phyloP scores from a whole-genome alignment of 2,113 vertebrate species.

The Grammomys dolichurus region DNA sequence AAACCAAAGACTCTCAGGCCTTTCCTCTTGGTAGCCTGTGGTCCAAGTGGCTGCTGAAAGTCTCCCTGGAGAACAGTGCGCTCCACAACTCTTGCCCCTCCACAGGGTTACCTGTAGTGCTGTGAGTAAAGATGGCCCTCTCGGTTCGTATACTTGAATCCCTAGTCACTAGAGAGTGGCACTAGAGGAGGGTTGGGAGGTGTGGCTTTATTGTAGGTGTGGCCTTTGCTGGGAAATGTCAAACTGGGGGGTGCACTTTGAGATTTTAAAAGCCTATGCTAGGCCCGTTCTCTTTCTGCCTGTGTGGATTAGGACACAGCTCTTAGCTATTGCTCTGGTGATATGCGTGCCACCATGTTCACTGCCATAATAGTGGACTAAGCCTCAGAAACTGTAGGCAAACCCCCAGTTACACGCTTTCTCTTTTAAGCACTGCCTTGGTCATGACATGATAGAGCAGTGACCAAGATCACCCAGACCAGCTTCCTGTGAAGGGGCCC shows the following conservation, averaged over 20 bases:
- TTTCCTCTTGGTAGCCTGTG: not conserved
- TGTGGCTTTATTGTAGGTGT: not conserved
- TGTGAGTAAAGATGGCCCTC: not conserved
- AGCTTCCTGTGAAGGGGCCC: not conserved
- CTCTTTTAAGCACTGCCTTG: not conserved
- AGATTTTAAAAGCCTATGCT: not conserved
- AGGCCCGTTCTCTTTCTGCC: not conserved
- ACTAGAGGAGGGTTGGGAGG: not conserved
- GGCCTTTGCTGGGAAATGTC: not conserved
- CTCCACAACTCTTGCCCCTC: not conserved
- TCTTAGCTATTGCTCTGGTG: not conserved
- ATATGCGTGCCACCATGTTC: not conserved
- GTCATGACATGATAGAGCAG: not conserved
- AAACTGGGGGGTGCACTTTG: not conserved
- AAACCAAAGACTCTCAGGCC: not conserved
- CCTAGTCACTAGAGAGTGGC: not conserved
- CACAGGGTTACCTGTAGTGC: not conserved
- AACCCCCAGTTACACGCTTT: not conserved
- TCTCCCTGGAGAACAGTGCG: not conserved
- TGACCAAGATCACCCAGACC: not conserved
- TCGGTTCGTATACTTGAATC: not conserved
- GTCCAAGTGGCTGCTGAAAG: not conserved
- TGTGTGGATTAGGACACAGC: not conserved
- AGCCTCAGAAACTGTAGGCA: not conserved
- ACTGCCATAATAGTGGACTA: not conserved